These are phyloP conservation scores for Lacerta agilis DNA, from an alignment of 2,797 vertebrate genomes.

Conservation along the genomic window DNA sequence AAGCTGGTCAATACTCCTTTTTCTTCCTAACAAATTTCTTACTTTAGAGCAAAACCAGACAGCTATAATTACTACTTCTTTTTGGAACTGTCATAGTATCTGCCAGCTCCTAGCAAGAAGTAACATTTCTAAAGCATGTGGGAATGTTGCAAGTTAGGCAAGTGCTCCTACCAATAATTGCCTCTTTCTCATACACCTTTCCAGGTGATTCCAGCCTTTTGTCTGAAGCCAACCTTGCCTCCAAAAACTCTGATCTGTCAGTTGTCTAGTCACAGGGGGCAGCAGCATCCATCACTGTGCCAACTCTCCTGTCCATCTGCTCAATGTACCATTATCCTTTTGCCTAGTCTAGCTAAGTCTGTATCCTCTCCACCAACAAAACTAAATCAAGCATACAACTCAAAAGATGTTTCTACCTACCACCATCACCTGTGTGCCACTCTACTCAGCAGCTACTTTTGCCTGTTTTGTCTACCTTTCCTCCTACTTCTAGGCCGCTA, in stretches of 20 bases:
- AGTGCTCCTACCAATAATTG: conserved; percentile 1
- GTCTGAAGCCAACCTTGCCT: background rate
- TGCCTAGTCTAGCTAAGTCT: background rate
- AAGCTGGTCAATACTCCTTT: background rate
- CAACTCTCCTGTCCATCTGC: background rate
- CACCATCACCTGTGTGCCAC: background rate
- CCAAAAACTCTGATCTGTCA: background rate
- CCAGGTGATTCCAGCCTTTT: background rate
- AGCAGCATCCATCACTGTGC: background rate
- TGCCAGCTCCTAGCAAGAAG: background rate
- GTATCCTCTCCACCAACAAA: background rate
- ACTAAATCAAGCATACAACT: background rate
- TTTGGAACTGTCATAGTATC: background rate
- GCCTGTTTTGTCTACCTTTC: background rate
- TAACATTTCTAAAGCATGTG: background rate
- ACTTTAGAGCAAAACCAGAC: conserved; percentile 8
- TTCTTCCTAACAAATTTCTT: background rate
- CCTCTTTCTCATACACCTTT: background rate
- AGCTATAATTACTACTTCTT: background rate
- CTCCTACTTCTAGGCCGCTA: background rate
- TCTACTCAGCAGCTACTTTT: background rate
- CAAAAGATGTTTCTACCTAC: background rate
- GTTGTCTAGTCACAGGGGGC: background rate
- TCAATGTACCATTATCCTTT: background rate
- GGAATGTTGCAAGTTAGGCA: conserved; percentile 32